Evolutionary conservation across 2,797 vertebrate genomes (phyloP), one percentile per base, ranked within the genome.

Genomic region (Kryptopterus vitreolus): DNA sequence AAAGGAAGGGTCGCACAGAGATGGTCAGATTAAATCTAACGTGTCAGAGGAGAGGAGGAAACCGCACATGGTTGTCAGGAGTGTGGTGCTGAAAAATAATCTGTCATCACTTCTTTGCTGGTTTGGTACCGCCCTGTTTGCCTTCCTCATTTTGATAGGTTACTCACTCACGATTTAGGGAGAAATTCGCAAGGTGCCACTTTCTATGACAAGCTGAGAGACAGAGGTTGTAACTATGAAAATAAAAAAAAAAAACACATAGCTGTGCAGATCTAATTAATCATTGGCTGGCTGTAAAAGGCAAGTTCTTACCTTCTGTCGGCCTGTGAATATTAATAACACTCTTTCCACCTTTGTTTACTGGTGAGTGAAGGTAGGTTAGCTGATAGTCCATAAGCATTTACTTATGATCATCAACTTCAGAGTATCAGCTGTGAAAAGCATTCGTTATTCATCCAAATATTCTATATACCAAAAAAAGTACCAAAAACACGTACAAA

Each of bases 11-110:
- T 87, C 80, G 66, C 89, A 89, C 89, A 86, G 92, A 92, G 91
- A 89, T 90, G 87, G 85, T 78, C 86, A 92, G 92, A 94, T 94
- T 93, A 91, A 92, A 93, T 93, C 88, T 90, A 81, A 84, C 33
- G 90, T 88, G 92, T 93, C 91, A 82, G 83, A 91, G 89, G 91
- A 90, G 87, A 84, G 90, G 84, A 82, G 89, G 89, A 92, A 92
- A 93, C 92, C 92, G 92, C 88, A 91, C 91, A 87, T 86, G 84
- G 81, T 86, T 78, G 91, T 89, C 92, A 90, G 87, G 90, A 92
- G 91, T 93, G 89, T 83, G 82, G 85, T 89, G 90, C 92, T 94
- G 94, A 94, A 94, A 94, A 94, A 94, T 93, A 94, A 91, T 91
- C 93, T 93, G 93, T 94, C 93, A 93, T 93, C 93, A 92, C 91